Evolutionary conservation across 2,888 invertebrate species (phyloP).

Genomic region (Altica lythri): DNA sequence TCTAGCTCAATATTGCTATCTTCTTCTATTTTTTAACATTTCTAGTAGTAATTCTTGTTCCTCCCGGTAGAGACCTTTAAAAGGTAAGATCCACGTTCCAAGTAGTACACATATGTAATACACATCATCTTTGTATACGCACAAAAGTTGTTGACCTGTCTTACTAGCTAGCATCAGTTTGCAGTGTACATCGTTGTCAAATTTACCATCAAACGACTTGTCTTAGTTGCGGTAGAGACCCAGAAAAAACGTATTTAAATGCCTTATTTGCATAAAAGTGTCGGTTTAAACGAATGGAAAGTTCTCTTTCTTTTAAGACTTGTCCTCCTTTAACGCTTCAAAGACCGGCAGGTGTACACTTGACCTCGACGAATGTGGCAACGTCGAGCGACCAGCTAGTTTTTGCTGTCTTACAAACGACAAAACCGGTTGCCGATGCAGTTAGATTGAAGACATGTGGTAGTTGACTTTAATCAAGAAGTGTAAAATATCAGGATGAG

Average conservation of each 20-base stretch:
- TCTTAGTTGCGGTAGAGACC: conserved; percentile 4
- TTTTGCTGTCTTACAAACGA: conserved; percentile 38
- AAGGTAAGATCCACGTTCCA: too few relatives aligned
- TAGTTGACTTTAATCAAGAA: conserved; percentile 20
- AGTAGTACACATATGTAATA: too few relatives aligned
- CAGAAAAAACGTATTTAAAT: conserved; percentile 30
- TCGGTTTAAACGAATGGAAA: conserved; percentile 22
- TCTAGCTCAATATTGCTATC: too few relatives aligned
- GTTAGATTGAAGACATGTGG: conserved; percentile 35
- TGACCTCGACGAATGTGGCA: conserved; percentile 40
- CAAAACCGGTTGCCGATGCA: conserved; percentile 39
- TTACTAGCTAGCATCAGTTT: conserved; percentile 28
- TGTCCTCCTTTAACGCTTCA: conserved; percentile 17
- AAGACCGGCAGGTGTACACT: conserved; percentile 40
- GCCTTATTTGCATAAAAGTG: conserved; percentile 29
- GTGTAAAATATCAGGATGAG: conserved; percentile 9
- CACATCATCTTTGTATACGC: conserved; percentile 11
- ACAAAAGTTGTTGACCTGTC: conserved; percentile 34
- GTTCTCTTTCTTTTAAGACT: conserved; percentile 14
- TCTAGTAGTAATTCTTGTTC: too few relatives aligned
- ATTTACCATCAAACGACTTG: conserved; percentile 4
- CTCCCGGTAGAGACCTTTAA: too few relatives aligned
- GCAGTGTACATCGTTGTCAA: conserved; percentile 30
- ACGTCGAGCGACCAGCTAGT: conserved; percentile 36
- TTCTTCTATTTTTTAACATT: too few relatives aligned